Base-by-base conservation (phyloP, 2,113 vertebrate species). In the Toxotes chatareus region DNA sequence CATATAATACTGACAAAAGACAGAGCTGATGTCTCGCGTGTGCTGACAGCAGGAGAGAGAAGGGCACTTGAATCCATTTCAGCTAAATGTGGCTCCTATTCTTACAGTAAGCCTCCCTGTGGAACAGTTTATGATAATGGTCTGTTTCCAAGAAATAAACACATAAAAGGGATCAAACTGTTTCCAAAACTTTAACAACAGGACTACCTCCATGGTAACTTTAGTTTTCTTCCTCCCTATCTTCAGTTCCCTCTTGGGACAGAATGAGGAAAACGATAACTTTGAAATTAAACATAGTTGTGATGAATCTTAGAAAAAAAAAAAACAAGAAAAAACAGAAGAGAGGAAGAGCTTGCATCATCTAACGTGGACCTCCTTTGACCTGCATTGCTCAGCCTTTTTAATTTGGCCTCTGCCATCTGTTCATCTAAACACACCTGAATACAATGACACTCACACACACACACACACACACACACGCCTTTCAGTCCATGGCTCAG, bases 341-440 rank as follows among this genome's bases (percentile, higher is more conserved):
- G 16, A 10, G 10, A 70, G 63, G 61, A 3, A 34, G 36, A 31
- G 46, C 62, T 3, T 5, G 14, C 4, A 3, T 73, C 31, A 59
- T 73, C 77, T 65, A 84, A 78, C 74, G 63, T 73, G 65, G 64
- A 56, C 68, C 66, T 49, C 36, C 71, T 63, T 66, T 49, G 60
- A 86, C 82, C 82, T 77, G 57, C 74, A 65, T 61, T 40, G 51
- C 51, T n/a, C 65, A 62, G 55, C 62, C 51, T 73, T 88, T 89
- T 87, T 80, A 78, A 85, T 75, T 86, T 89, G 75, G 31, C 62
- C 21, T 62, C 16, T 5, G 34, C 86, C 85, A 88, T 90, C 80
- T 91, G 90, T 88, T 87, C 75, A 79, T 8, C 53, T 66, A 68
- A 62, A 72, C 47, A 69, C 55, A 70, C 73, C 57, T 69, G 72